Evolutionary conservation across 2,113 vertebrate species (phyloP).

Genomic region (Capreolus pygargus): DNA sequence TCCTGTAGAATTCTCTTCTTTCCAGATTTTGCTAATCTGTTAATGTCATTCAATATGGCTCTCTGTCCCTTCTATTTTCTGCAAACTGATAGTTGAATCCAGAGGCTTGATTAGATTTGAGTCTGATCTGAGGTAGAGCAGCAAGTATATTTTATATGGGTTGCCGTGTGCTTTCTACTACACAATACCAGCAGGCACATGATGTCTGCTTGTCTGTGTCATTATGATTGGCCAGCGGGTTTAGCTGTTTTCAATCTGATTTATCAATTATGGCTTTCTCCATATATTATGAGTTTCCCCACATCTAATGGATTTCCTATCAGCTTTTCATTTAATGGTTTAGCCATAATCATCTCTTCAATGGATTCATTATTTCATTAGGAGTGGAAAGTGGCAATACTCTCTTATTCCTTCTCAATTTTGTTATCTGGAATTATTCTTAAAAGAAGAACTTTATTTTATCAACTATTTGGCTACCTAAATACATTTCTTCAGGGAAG

Average conservation of each 20-base stretch:
- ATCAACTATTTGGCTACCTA: not conserved
- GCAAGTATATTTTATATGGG: not conserved
- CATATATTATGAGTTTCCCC: not conserved
- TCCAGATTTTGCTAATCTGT: not conserved
- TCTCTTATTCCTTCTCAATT: not conserved
- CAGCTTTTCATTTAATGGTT: not conserved
- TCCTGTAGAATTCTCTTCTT: not conserved
- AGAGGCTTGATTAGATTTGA: not conserved
- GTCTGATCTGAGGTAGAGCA: not conserved
- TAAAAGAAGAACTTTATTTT: not conserved
- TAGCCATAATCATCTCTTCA: not conserved
- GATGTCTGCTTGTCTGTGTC: not conserved
- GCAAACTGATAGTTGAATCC: not conserved
- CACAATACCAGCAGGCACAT: rapidly evolving
- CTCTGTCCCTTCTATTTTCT: not conserved
- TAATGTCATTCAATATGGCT: not conserved
- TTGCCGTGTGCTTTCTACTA: not conserved
- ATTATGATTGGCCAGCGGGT: not conserved
- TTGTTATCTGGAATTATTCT: not conserved
- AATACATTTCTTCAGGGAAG: not conserved
- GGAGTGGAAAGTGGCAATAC: not conserved
- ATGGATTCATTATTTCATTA: not conserved
- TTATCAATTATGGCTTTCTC: not conserved
- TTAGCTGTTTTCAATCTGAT: not conserved
- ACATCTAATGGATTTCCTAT: not conserved